Evolutionary conservation across 2,888 invertebrate species (phyloP), one percentile per base, ranked within the genome.

Genomic region (Drosophila siamana): DNA sequence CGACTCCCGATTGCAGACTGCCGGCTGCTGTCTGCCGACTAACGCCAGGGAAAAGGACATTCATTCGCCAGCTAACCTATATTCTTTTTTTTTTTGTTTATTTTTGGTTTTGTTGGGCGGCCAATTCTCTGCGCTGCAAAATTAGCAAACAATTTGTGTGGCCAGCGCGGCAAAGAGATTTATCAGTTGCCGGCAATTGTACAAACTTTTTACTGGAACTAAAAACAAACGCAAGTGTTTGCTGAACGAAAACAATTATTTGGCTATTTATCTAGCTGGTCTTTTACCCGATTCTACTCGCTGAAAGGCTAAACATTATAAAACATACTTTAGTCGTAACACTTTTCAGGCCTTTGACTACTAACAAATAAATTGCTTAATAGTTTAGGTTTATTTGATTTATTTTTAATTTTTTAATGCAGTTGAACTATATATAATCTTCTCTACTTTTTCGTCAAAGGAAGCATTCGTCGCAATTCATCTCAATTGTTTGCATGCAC

Each of bases 91-190:
- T 4, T 4, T 4, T 33, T 28, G 9, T 44, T n/a, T n/a, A n/a
- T n/a, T n/a, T n/a, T n/a, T n/a, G n/a, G n/a, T n/a, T n/a, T n/a
- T 15, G 28, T 41, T 47, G 19, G 26, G 41, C 41, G 48, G 41
- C 51, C 74, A 74, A 70, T 56, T 74, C 56, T 24, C 41, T 74
- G 74, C 40, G 6, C 61, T 60, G 56, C 59, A 60, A 69, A 75
- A 75, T 75, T 75, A 76, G 76, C 63, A 57, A 72, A 63, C 60
- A 68, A 76, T 75, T 75, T 76, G 72, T 68, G 56, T 43, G 55
- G 2, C 13, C 30, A 48, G 26, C 47, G 2, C 19, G 15, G 41
- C 19, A 41, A 41, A 44, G 30, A 59, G 69, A 74, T 66, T 52
- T 69, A 56, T 60, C 55, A 56, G 59, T 26, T 16, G 33, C 36